Percentiles rank a stretch among this genome's conserved stretches.
These are phyloP conservation scores for Aplodontia rufa DNA, from an alignment of 2,113 vertebrate genomes.

Conservation along the genomic window DNA sequence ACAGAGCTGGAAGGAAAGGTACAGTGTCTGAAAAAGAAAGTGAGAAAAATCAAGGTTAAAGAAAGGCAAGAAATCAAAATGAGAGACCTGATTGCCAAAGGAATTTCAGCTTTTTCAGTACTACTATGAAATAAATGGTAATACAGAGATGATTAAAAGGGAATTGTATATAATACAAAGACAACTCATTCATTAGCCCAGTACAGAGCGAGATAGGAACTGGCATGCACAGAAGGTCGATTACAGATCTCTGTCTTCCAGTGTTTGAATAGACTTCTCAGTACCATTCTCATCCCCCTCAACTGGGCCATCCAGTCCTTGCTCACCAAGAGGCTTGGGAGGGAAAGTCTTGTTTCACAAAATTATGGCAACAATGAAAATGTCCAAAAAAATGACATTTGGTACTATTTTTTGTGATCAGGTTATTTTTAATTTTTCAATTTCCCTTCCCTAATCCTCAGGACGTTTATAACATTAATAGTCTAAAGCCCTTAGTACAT, in stretches of 20 bases:
- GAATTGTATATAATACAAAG: conserved; percentile 79
- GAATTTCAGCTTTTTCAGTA: conserved; percentile 37
- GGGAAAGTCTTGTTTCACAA: conserved; percentile 48
- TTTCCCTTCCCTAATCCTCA: not conserved
- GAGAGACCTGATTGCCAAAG: conserved; percentile 57
- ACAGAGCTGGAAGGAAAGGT: not conserved
- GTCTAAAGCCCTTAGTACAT: not conserved
- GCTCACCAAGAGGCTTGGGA: conserved; percentile 40
- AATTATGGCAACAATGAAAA: conserved; percentile 73
- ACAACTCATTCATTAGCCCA: conserved; percentile 75
- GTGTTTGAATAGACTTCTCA: conserved; percentile 70
- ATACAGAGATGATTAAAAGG: conserved; percentile 53
- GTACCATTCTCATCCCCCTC: conserved; percentile 61
- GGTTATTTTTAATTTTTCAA: conserved; percentile 31
- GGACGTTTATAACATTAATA: not conserved
- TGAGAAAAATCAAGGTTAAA: not conserved
- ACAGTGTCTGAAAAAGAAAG: not conserved
- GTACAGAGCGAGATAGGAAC: conserved; percentile 69
- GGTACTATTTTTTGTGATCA: conserved; percentile 68
- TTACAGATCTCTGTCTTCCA: conserved; percentile 72
- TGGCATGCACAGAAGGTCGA: conserved; percentile 68
- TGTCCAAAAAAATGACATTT: conserved; percentile 65
- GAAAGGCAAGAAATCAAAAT: conserved; percentile 7
- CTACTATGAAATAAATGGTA: conserved; percentile 62
- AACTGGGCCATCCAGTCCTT: conserved; percentile 64